These are phyloP conservation scores for Enoplosus armatus DNA, from an alignment of 2,797 vertebrate species.

Conservation along the genomic window DNA sequence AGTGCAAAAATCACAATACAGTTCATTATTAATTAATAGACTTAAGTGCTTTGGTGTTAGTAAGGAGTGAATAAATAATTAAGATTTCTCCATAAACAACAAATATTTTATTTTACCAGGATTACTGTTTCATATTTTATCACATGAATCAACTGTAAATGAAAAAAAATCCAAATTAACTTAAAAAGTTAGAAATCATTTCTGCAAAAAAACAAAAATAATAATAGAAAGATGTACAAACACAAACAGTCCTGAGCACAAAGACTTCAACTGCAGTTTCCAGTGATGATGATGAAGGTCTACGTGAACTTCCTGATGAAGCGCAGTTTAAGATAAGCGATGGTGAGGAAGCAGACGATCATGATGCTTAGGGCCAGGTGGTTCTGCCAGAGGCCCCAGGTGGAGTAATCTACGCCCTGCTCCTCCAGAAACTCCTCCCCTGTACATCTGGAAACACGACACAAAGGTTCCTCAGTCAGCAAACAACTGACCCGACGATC, in stretches of 20 bases:
- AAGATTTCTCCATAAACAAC: neutral
- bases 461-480: neutral
- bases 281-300: constrained; percentile 2
- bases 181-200: no score
- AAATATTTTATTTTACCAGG: constrained; percentile 7
- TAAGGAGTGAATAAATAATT: constrained; percentile 32
- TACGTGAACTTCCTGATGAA: constrained; percentile 93
- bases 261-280: neutral
- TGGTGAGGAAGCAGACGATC: constrained; percentile 87
- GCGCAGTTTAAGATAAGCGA: constrained; percentile 90
- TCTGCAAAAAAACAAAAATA: neutral
- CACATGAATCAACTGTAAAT: neutral
- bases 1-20: constrained; percentile 42
- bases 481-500: neutral
- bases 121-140: neutral
- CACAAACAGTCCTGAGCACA: neutral
- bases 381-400: constrained; percentile 94
- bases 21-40: neutral
- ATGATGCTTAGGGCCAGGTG: constrained; percentile 88
- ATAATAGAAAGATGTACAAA: no score
- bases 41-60: neutral
- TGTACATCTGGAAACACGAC: constrained; percentile 68
- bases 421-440: constrained; percentile 84
- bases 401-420: constrained; percentile 87
- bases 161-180: neutral